phyloP scores from a whole-genome alignment of 2,113 vertebrate genomes.

The Microcebus ravelobensis region DNA sequence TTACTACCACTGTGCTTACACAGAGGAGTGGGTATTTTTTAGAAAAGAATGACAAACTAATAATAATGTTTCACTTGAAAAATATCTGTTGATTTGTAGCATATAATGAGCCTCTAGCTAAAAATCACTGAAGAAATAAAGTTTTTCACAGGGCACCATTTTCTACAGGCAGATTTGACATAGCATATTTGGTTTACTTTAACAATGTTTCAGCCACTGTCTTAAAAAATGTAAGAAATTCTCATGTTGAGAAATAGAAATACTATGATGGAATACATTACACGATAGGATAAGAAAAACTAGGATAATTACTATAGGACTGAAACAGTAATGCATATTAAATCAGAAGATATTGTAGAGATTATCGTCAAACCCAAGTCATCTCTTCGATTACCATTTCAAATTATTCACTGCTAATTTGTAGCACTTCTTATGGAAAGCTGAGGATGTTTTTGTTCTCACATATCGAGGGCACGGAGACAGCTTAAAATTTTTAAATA shows the following conservation, averaged over 20 bases:
- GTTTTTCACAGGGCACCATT: background rate
- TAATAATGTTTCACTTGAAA: background rate
- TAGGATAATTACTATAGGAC: background rate
- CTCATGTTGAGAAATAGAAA: background rate
- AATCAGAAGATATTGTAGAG: background rate
- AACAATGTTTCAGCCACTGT: background rate
- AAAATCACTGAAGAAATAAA: background rate
- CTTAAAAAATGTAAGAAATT: conserved; percentile 1
- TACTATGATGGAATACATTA: background rate
- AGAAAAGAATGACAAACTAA: conserved; percentile 18
- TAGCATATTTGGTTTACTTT: background rate
- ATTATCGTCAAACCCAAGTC: background rate
- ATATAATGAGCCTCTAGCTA: background rate
- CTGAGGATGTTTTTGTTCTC: background rate
- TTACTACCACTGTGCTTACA: background rate
- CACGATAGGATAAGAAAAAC: background rate
- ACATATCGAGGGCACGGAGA: background rate
- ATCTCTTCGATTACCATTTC: conserved; percentile 2
- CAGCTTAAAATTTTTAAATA: conserved; percentile 1
- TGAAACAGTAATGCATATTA: background rate
- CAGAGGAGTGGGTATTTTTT: background rate
- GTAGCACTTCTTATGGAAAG: conserved; percentile 11
- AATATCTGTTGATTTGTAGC: background rate
- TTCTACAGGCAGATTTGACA: background rate
- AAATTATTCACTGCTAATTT: conserved; percentile 48